phyloP scores from a whole-genome alignment of 2,888 invertebrate genomes.

The Lepidocyrtinus sp. region DNA sequence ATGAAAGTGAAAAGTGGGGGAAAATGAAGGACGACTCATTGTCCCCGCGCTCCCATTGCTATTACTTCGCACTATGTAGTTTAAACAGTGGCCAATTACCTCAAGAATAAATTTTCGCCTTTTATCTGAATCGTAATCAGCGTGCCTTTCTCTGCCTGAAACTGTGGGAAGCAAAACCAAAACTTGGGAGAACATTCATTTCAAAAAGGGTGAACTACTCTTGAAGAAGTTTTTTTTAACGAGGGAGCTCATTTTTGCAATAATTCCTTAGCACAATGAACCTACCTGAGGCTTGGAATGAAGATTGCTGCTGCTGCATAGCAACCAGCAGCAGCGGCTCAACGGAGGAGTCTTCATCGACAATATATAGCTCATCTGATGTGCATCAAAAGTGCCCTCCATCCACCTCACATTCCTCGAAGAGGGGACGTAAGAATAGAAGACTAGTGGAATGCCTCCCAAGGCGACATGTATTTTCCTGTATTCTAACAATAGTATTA shows the following conservation, averaged over 20 bases:
- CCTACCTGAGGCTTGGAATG: conserved; percentile 30
- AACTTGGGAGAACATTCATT: no score
- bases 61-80: no score
- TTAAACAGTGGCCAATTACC: background rate
- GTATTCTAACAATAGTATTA: conserved; percentile 35
- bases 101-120: background rate
- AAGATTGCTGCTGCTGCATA: conserved; percentile 27
- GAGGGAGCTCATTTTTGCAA: no score
- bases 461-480: conserved; percentile 28
- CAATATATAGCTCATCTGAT: background rate
- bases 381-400: conserved; percentile 3
- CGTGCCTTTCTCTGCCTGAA: background rate
- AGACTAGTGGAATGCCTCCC: conserved; percentile 5
- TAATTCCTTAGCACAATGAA: conserved; percentile 46
- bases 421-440: background rate
- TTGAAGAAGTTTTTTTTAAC: no score
- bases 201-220: no score
- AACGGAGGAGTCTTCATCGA: background rate
- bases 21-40: background rate
- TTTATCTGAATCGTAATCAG: background rate
- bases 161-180: background rate
- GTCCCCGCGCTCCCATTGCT: background rate
- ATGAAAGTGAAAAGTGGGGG: background rate
- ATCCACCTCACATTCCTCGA: conserved; percentile 25
- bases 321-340: conserved; percentile 19